Base-by-base conservation (phyloP, 1,140 invertebrate species). In the Bombus soroeensis region DNA sequence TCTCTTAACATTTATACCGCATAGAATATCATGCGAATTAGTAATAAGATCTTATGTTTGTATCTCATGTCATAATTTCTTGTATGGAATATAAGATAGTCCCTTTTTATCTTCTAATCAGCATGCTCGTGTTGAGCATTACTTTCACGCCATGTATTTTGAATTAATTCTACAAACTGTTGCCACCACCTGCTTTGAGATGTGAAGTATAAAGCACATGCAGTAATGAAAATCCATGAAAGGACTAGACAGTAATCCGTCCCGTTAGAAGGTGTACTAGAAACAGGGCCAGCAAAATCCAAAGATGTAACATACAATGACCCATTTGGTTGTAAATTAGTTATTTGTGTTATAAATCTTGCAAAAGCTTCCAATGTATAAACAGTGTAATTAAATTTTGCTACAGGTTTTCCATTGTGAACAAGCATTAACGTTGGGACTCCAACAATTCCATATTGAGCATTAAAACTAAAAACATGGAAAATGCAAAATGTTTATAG, bases 381-480 rank as follows among this genome's bases (percentile, higher is more conserved):
- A 75, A 97, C 96, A 22, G 98, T 97, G 34, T 97, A 97, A 95
- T 99, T 99, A 87, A 98, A 99, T 95, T 98, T 98, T 1, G 97
- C 97, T 47, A 98, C 96, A 41, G 98, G 97, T 93, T 98, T 97
- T 0, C 98, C 98, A 95, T 99, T 99, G 93, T 99, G 98, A 91
- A 99, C 98, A 79, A 99, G 96, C 94, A 99, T 96, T 22, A 99
- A 94, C 59, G 98, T 99, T 64, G 98, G 98, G 41, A 99, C 97
- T 34, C 98, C 98, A n/a, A 99, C 97, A 87, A 99, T 98, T 34
- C 98, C 98, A 96, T 98, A 99, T 92, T 98, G 97, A 0, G 98
- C 98, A 95, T 99, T 99, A 57, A 98, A 97, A 72, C 97, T 97
- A 89, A 89, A 93, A 92, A 70, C 79, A 72, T 77, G 80, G 2